These are phyloP conservation scores for Notiomystis cincta DNA, from an alignment of 2,113 vertebrate species.

Conservation along the genomic window DNA sequence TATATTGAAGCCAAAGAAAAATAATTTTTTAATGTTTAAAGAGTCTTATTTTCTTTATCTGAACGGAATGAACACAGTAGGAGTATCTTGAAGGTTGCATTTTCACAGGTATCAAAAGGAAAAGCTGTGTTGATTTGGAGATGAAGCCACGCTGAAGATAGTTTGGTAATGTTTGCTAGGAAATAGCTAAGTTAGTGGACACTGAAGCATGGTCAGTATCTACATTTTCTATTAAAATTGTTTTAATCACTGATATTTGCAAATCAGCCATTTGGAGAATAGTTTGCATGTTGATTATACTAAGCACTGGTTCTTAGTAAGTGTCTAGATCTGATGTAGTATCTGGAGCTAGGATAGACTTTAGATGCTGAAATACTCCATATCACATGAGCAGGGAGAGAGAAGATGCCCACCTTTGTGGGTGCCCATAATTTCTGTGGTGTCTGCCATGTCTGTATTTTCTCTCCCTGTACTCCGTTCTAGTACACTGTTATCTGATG, in stretches of 20 bases:
- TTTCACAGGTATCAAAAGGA: not conserved
- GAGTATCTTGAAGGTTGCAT: not conserved
- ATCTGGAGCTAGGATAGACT: not conserved
- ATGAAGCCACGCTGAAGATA: not conserved
- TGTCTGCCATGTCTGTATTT: not conserved
- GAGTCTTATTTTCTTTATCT: not conserved
- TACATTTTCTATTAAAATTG: not conserved
- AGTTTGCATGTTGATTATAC: not conserved
- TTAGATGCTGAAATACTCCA: not conserved
- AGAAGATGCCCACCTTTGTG: not conserved
- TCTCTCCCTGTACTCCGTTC: not conserved
- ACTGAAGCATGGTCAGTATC: not conserved
- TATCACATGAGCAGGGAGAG: not conserved
- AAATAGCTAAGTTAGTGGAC: not conserved
- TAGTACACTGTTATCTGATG: not conserved
- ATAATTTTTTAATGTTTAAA: not conserved
- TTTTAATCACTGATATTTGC: not conserved
- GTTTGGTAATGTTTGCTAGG: not conserved
- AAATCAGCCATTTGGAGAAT: not conserved
- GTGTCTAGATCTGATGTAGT: not conserved
- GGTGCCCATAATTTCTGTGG: not conserved
- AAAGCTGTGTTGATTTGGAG: not conserved
- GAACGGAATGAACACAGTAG: not conserved
- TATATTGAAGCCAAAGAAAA: not conserved
- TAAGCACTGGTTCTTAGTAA: not conserved